Base-by-base conservation (phyloP, 92 coral and sea anemone genomes). In the Plumapathes pennacea region DNA sequence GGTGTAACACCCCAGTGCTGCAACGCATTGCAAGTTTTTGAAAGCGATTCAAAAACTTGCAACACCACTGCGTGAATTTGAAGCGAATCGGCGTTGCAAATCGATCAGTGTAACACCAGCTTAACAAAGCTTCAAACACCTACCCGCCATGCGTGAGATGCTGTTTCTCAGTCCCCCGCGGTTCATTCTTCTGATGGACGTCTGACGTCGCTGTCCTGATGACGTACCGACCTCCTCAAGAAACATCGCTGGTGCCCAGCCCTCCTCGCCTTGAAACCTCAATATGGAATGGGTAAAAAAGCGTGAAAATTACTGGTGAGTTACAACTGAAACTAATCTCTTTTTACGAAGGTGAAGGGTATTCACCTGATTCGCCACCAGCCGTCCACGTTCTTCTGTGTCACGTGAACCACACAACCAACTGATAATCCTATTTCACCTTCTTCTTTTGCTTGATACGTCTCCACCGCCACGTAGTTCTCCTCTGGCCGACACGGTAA, bases 161-260 rank as follows among this genome's bases (percentile, higher is more conserved):
- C 54, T 71, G 41, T 55, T 46, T 4, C 15, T 17, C 32, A 46
- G 38, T 10, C 38, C 48, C 4, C 58, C 78, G 25, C 67, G 31
- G 0, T 67, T 49, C 74, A 87, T 36, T 6, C 56, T 55, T 38
- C 71, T 40, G 45, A 48, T 40, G 0, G 69, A 68, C 17, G 60
- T 56, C 50, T 82, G 71, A 28, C 80, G 79, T 6, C 60, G 80
- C 11, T 81, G 25, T 23, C 57, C 39, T 32, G 59, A 68, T 32
- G 88, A 71, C 44, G 76, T 51, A 51, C 76, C 90, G 13, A 88
- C 52, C 54, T 79, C 85, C 33, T 77, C 86, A 32, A 92, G 77
- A 54, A 71, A 78, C 82, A 88, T 84, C 46, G 96, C 67, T 25
- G 98, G 98, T 0, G 81, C 89, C 89, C 92, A 92, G 12, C 98